Evolutionary conservation across 2,113 vertebrate species (phyloP), one percentile per base, ranked within the genome.

Genomic region (Etheostoma spectabile): DNA sequence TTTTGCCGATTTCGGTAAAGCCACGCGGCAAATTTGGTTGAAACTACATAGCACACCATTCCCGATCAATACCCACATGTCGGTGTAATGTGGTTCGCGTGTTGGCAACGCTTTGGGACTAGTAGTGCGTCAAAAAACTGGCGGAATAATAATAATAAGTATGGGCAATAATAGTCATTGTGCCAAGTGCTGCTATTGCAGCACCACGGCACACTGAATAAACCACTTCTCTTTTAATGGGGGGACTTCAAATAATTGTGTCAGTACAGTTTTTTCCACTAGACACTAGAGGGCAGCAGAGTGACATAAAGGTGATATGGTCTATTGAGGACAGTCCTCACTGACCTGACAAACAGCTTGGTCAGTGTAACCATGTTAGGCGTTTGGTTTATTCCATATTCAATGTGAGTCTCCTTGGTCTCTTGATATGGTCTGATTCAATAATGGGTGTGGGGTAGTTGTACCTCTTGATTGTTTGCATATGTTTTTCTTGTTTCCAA

Each of bases 201-300:
- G n/a, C n/a, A n/a, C n/a, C n/a, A n/a, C n/a, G n/a, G n/a, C n/a
- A n/a, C n/a, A n/a, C n/a, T n/a, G n/a, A 69, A 35, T 10, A 42
- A 70, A 18, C 21, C 18, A 22, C 49, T 35, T 13, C 22, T 42
- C 5, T 71, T 24, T 22, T 51, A 51, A 18, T 51, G 16, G 53
- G 24, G 1, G 12, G 42, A 13, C 42, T 48, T 21, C 1, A 27
- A 65, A 27, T 22, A 19, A 57, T 27, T 22, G 1, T 72, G 24
- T 24, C 14, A 70, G 52, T 10, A 10, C 6, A 67, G 22, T 0
- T 64, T 19, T 19, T 22, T 19, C 46, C 11, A n/a, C 12, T 56
- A 35, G 30, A 70, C 89, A 89, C 76, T 70, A 82, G 88, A 79
- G 73, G 87, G 87, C 87, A 88, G 82, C 79, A 91, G 76, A 87